Evolutionary conservation across 2,888 invertebrate genomes (phyloP).

Genomic region (Zhuqinia jingwanae): DNA sequence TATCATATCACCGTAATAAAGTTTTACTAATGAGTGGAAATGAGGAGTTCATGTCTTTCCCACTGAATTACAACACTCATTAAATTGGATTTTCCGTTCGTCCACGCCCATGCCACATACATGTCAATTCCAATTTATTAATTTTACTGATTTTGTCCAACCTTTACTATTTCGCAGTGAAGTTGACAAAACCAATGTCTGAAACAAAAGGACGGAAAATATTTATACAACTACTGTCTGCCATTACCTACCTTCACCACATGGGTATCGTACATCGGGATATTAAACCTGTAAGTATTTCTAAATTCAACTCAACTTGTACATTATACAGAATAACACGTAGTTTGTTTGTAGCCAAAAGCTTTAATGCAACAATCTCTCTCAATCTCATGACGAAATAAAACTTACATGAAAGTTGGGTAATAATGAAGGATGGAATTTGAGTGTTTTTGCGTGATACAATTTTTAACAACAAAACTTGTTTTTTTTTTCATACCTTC

Average conservation of each 20-base stretch:
- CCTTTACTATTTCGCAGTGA: conserved; percentile 82
- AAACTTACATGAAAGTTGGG: background rate
- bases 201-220: conserved; percentile 88
- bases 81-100: no score
- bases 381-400: background rate
- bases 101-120: background rate
- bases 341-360: no score
- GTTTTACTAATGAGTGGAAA: no score
- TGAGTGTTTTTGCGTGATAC: conserved; percentile 2
- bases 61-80: no score
- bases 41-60: no score
- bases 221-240: conserved; percentile 89
- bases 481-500: background rate
- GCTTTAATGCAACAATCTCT: background rate
- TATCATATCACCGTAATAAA: no score
- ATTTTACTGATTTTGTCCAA: no score
- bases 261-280: conserved; percentile 90
- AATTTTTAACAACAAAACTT: conserved; percentile 7
- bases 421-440: no score
- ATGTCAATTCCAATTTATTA: background rate
- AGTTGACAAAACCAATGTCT: conserved; percentile 85
- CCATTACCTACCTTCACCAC: conserved; percentile 88
- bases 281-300: conserved; percentile 87
- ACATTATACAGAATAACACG: background rate
- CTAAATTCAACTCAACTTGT: background rate